Base-by-base conservation (phyloP, 2,797 vertebrate species). In the Mastacembelus armatus region DNA sequence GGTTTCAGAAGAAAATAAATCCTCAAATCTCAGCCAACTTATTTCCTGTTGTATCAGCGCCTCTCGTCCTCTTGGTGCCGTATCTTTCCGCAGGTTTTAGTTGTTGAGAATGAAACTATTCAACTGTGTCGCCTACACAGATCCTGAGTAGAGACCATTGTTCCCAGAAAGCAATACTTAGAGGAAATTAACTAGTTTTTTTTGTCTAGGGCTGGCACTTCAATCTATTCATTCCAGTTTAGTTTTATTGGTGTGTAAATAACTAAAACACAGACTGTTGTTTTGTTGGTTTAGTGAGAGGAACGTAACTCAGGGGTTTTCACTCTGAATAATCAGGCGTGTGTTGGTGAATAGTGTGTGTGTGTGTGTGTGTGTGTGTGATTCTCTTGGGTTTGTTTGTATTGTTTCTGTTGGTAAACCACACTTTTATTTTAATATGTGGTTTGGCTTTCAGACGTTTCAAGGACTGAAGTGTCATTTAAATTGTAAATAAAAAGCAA, bases 311-410 rank as follows among this genome's bases (percentile, higher is more conserved):
- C n/a, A n/a, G n/a, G n/a, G n/a, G n/a, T n/a, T n/a, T n/a, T n/a
- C n/a, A 76, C 59, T 77, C 51, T 66, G 80, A 76, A 62, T 74
- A 75, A 61, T 80, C 52, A 66, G 56, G n/a, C 75, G 39, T 72
- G 54, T 72, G 68, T 59, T 35, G 14, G 21, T 73, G 74, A 60
- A 60, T 59, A n/a, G 50, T 18, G 42, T 32, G 66, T 40, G 29
- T 63, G 73, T 63, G 60, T 78, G 74, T 43, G 49, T 78, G 58
- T 71, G 62, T 73, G 39, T 73, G n/a, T n/a, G n/a, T 65, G 15
- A 32, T 45, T 66, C 19, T 36, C 15, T 50, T 24, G n/a, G 14
- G n/a, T 63, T 33, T 61, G 33, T 55, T 62, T 64, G 10, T 32
- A 33, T 42, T 65, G 36, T 48, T 33, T 70, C 47, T 51, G 27